Evolutionary conservation across 2,797 vertebrate genomes (phyloP).

Genomic region (Arnoldichthys spilopterus): DNA sequence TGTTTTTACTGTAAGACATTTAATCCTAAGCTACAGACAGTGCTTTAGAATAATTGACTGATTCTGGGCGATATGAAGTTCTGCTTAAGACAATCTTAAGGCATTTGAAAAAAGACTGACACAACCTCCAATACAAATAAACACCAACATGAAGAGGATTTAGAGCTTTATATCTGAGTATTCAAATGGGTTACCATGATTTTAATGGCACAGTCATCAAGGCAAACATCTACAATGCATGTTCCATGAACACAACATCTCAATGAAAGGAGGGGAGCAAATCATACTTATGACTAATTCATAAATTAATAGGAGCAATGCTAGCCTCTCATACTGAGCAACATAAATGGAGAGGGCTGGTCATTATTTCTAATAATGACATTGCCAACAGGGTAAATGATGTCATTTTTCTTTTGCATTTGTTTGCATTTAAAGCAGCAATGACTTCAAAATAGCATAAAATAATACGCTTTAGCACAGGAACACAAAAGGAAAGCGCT

Average conservation of each 20-base stretch:
- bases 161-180: neutral
- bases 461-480: neutral
- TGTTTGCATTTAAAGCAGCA: constrained; percentile 41
- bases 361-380: constrained; percentile 61
- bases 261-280: neutral
- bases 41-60: constrained; percentile 67
- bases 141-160: constrained; percentile 1
- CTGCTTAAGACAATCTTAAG: constrained; percentile 50
- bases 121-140: constrained; percentile 5
- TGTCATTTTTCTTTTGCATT: constrained; percentile 37
- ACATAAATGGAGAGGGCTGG: constrained; percentile 59
- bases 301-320: constrained; percentile 56
- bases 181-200: neutral
- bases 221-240: neutral
- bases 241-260: constrained; percentile 1
- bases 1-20: constrained; percentile 66
- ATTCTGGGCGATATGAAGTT: constrained; percentile 65
- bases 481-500: neutral
- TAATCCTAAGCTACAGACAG: constrained; percentile 69
- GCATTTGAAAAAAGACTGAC: constrained; percentile 4
- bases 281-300: constrained; percentile 45
- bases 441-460: constrained; percentile 11
- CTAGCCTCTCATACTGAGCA: constrained; percentile 55
- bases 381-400: constrained; percentile 47
- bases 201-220: neutral